A percentile compares a stretch with the other conserved stretches of the same genome.
Conservation (phyloP, 2,888 invertebrate genomes). For the Lepetodrilus schrolli region DNA sequence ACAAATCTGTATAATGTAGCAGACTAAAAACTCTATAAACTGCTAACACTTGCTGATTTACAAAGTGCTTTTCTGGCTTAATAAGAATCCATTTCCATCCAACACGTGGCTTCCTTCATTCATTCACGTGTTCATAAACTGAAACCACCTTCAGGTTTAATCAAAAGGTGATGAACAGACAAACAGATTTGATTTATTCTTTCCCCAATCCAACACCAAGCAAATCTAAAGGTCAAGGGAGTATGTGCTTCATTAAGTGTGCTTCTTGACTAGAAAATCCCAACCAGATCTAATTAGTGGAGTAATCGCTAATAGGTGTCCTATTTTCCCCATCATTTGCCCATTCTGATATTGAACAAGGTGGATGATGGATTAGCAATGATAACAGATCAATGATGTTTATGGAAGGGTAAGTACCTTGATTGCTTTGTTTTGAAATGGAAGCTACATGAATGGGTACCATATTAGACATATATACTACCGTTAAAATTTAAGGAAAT, state of each 20-base stretch:
- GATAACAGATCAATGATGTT: background rate
- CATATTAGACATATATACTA: too few relatives aligned
- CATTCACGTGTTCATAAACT: too few relatives aligned
- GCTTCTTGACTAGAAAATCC: background rate
- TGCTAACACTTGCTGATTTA: too few relatives aligned
- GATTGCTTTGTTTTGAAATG: too few relatives aligned
- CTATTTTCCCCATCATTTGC: background rate
- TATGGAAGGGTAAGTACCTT: too few relatives aligned
- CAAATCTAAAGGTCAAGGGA: background rate
- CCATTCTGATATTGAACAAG: background rate
- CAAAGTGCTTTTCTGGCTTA: too few relatives aligned
- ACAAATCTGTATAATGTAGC: too few relatives aligned
- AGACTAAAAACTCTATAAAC: too few relatives aligned
- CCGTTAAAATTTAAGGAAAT: too few relatives aligned
- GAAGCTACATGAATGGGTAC: too few relatives aligned
- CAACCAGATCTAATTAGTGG: background rate
- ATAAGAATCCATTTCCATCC: too few relatives aligned
- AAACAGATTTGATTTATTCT: background rate
- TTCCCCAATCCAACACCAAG: background rate
- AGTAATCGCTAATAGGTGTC: background rate
- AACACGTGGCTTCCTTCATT: too few relatives aligned
- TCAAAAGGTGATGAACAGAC: background rate
- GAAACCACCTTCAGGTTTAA: background rate
- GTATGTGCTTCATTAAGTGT: background rate
- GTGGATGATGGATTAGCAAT: background rate